phyloP scores from a whole-genome alignment of 2,113 vertebrate genomes.

The Neopipo cinnamomea region DNA sequence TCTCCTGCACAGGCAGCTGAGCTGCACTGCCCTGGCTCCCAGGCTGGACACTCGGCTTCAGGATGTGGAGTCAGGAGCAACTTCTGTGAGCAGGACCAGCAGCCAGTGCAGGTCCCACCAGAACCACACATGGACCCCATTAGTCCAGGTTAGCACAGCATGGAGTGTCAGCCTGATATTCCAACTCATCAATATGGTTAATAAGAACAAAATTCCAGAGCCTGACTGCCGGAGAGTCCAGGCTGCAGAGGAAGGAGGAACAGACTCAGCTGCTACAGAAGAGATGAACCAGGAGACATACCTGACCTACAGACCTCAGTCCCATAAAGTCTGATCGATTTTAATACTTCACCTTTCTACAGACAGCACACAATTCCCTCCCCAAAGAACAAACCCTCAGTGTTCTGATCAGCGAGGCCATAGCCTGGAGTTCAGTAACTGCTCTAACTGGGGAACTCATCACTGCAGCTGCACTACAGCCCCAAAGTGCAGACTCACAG shows the following conservation, averaged over 20 bases:
- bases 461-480: not conserved
- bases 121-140: not conserved
- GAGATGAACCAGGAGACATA: not conserved
- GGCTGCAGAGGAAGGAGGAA: no score
- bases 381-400: not conserved
- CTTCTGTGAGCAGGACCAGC: not conserved
- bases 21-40: not conserved
- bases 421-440: not conserved
- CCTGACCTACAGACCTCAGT: not conserved
- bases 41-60: not conserved
- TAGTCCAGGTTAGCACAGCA: fast-evolving
- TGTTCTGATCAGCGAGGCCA: not conserved
- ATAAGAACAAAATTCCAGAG: not conserved
- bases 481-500: not conserved
- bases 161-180: fast-evolving
- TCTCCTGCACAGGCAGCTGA: not conserved
- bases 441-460: not conserved
- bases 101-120: not conserved
- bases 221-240: not conserved
- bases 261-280: not conserved
- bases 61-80: not conserved
- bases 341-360: not conserved
- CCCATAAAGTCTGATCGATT: not conserved
- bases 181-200: not conserved
- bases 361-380: not conserved